These are phyloP conservation scores for human (Homo sapiens) DNA, from an alignment of 2,113 vertebrate genomes.

Conservation along the genomic window DNA sequence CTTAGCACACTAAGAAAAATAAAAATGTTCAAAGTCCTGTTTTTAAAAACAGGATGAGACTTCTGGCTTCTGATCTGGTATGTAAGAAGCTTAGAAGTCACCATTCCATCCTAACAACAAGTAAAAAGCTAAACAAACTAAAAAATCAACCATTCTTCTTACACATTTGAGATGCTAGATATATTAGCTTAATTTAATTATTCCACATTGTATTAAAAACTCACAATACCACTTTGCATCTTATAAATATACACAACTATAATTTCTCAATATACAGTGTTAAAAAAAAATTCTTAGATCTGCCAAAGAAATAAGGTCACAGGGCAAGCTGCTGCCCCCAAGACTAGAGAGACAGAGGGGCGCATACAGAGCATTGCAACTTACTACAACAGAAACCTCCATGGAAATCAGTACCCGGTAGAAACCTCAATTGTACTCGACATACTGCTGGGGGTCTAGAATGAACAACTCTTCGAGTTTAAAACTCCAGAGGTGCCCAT, in stretches of 20 bases:
- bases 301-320: neutral
- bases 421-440: neutral
- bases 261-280: neutral
- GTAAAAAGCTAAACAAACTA: neutral
- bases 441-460: neutral
- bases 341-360: neutral
- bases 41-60: neutral
- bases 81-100: neutral
- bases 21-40: neutral
- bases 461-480: neutral
- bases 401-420: rapidly evolving
- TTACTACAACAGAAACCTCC: neutral
- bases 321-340: neutral
- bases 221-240: neutral
- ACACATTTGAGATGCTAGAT: neutral
- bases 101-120: neutral
- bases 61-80: neutral
- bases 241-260: neutral
- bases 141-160: neutral
- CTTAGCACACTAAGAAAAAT: no score
- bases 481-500: neutral
- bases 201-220: neutral
- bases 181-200: neutral
- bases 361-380: neutral
- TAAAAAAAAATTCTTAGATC: neutral